Evolutionary conservation across 2,888 invertebrate genomes (phyloP), one percentile per base, ranked within the genome.

Genomic region (Embidobia sp.): DNA sequence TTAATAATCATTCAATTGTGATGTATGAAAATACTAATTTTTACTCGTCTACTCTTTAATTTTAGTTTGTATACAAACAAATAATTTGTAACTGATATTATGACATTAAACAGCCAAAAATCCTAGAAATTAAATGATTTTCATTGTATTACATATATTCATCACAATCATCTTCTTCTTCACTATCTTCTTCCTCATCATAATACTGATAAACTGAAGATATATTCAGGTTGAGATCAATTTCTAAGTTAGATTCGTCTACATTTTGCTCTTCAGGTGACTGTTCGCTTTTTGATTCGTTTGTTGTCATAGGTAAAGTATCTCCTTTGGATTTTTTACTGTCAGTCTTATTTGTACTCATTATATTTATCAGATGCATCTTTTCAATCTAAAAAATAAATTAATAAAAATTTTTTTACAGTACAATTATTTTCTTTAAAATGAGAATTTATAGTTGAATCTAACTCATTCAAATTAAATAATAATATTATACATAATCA

Each of bases 361-460:
- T 77, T 22, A 79, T 27, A 33, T 81, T 85, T 22, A 84, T 63
- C 49, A 88, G 80, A 63, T 88, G 85, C 70, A 88, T 83, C 44
- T 84, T 85, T 78, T 88, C 88, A 1, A 89, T 84, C 88, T 88
- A 48, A 6, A 72, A 63, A 13, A 26, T 27, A 13, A 29, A 46
- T 48, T 26, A 15, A 15, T 8, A 40, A n/a, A n/a, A n/a, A n/a
- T n/a, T n/a, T n/a, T n/a, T n/a, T n/a, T n/a, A n/a, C n/a, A n/a
- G n/a, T n/a, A n/a, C n/a, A n/a, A n/a, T n/a, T n/a, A n/a, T n/a
- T n/a, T n/a, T n/a, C n/a, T n/a, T n/a, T n/a, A n/a, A n/a, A n/a
- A n/a, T n/a, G n/a, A n/a, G n/a, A n/a, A n/a, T n/a, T n/a, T n/a
- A n/a, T n/a, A n/a, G n/a, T n/a, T n/a, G n/a, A n/a, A n/a, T n/a